These are phyloP conservation scores for Morinoia aosen DNA, from an alignment of 2,888 invertebrate genomes.

Conservation along the genomic window DNA sequence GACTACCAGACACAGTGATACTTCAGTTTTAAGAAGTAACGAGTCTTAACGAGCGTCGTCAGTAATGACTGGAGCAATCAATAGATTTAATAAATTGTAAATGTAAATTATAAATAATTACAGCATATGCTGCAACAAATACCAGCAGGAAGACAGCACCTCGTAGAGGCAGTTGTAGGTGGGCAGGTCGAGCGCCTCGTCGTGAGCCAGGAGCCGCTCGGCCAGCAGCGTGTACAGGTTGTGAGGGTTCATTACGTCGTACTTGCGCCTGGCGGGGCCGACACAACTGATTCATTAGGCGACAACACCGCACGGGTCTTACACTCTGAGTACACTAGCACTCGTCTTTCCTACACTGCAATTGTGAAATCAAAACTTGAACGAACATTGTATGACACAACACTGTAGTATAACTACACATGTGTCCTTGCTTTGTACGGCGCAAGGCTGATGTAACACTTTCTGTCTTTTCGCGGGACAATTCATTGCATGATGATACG, in stretches of 20 bases:
- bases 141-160: slow-evolving; percentile 71
- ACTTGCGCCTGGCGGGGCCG: slow-evolving; percentile 84
- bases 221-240: slow-evolving; percentile 97
- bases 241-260: slow-evolving; percentile 98
- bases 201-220: slow-evolving; percentile 89
- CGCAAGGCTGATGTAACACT: too few relatives aligned
- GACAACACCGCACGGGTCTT: background rate
- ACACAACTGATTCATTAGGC: slow-evolving; percentile 48
- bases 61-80: background rate
- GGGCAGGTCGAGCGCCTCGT: slow-evolving; percentile 90
- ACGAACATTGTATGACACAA: background rate
- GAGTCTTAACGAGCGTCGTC: too few relatives aligned
- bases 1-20: background rate
- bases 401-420: background rate
- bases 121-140: too few relatives aligned
- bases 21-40: too few relatives aligned
- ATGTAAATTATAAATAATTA: too few relatives aligned
- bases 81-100: too few relatives aligned
- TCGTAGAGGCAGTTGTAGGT: slow-evolving; percentile 99
- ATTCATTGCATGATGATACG: background rate
- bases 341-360: background rate
- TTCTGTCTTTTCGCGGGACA: too few relatives aligned
- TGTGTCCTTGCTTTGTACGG: too few relatives aligned
- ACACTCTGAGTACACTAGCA: background rate
- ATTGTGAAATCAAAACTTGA: background rate